Percentiles rank a stretch among this genome's conserved stretches.
These are phyloP conservation scores for Agrilus mali DNA, from an alignment of 2,888 invertebrate species.

Conservation along the genomic window DNA sequence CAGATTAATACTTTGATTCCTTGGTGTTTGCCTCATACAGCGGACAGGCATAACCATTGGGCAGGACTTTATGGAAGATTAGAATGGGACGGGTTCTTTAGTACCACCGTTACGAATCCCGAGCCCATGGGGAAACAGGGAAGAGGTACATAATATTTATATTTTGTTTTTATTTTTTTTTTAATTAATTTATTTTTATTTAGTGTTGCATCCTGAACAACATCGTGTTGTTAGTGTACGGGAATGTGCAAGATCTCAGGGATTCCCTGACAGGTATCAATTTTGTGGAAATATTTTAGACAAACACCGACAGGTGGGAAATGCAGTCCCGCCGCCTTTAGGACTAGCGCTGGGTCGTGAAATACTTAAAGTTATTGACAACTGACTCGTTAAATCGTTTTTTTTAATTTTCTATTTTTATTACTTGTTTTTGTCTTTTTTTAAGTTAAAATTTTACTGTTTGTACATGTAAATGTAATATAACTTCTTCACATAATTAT, in stretches of 20 bases:
- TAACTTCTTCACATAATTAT: too few relatives aligned
- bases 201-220: constrained; percentile 68
- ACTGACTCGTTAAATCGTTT: neutral
- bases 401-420: too few relatives aligned
- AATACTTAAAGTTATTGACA: constrained; percentile 42
- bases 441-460: too few relatives aligned
- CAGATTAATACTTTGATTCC: constrained; percentile 77
- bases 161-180: neutral
- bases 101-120: constrained; percentile 74
- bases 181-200: constrained; percentile 9
- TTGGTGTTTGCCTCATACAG: constrained; percentile 82
- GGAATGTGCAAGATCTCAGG: constrained; percentile 79
- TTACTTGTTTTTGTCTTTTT: too few relatives aligned
- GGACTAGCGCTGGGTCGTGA: constrained; percentile 64
- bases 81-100: constrained; percentile 75
- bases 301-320: constrained; percentile 75
- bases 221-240: constrained; percentile 72
- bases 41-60: constrained; percentile 77
- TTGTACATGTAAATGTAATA: too few relatives aligned
- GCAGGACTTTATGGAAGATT: constrained; percentile 72
- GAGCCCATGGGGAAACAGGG: constrained; percentile 89
- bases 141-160: constrained; percentile 30
- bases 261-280: constrained; percentile 64
- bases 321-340: constrained; percentile 78
- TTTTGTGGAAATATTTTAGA: constrained; percentile 66